Evolutionary conservation across 2,113 vertebrate species (phyloP), one percentile per base, ranked within the genome.

Genomic region (Zonotrichia leucophrys): DNA sequence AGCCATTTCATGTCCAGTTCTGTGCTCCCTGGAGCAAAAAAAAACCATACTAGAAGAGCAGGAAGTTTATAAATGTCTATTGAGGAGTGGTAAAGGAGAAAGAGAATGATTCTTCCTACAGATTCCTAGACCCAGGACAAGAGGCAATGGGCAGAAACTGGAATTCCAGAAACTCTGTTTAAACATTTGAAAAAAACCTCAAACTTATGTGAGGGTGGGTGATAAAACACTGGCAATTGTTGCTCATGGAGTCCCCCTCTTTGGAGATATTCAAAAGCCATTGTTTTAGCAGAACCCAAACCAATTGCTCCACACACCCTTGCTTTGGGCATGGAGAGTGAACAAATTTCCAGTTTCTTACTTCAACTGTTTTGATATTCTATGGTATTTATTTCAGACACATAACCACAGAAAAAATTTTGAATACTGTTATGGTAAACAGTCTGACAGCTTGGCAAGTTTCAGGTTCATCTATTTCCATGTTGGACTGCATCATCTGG

Each of bases 301-400:
- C 16, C 66, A 70, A 70, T 4, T 11, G 2, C 2, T 47, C 8
- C 5, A 18, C 5, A 2, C 8, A 3, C 5, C 15, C 7, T 24
- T 47, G 52, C 10, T 81, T 49, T 49, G 27, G 27, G 4, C 18
- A 74, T 4, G 11, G 8, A 13, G 6, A 21, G 9, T 20, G 47
- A 13, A 68, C 3, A 12, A 24, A 11, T 88, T 37, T 81, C 11
- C 23, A 44, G n/a, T 10, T 67, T 84, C 42, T 47, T 42, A 39
- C 23, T 13, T 39, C 53, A 47, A 4, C 17, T 19, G 7, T 44
- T 68, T 24, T 44, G 52, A 37, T 18, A 41, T 69, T 63, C 37
- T 46, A 2, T 64, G 15, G 9, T 44, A 49, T 75, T 75, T 50
- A 68, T 17, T 49, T 59, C 47, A 77, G n/a, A 31, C 20, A 81